Evolutionary conservation across 2,888 invertebrate species (phyloP).

Genomic region (Ommatoiulus sabulosus): DNA sequence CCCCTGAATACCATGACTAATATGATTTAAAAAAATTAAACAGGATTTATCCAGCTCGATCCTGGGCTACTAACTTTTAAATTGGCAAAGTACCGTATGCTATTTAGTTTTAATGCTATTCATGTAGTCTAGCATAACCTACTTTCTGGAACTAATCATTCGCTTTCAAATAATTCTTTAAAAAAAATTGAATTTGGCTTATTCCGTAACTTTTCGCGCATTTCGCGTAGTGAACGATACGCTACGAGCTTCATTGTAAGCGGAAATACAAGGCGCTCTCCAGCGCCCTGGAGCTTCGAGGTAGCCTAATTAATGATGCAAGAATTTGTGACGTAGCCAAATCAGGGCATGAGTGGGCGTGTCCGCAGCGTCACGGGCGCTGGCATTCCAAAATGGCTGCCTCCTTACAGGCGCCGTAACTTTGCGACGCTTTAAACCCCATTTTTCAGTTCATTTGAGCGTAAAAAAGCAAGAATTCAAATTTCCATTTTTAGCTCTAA

Average conservation of each 20-base stretch:
- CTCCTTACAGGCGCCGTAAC: constrained; percentile 39
- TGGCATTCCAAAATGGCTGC: constrained; percentile 54
- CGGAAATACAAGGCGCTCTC: neutral
- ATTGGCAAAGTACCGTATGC: too few relatives aligned
- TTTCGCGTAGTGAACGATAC: neutral
- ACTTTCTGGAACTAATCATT: too few relatives aligned
- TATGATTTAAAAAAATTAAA: too few relatives aligned
- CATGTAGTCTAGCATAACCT: too few relatives aligned
- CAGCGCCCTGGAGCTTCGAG: neutral
- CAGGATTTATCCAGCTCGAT: too few relatives aligned
- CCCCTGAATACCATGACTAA: too few relatives aligned
- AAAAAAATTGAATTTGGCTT: too few relatives aligned
- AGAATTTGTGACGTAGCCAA: constrained; percentile 42
- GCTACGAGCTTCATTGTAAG: neutral
- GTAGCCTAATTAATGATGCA: constrained; percentile 9
- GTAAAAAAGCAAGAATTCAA: constrained; percentile 29
- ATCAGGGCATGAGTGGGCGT: constrained; percentile 25
- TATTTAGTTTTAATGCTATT: too few relatives aligned
- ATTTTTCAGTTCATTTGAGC: constrained; percentile 46
- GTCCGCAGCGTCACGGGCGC: neutral
- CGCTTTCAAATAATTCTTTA: too few relatives aligned
- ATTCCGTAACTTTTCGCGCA: too few relatives aligned
- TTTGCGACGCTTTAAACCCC: constrained; percentile 4
- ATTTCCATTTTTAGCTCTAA: constrained; percentile 52
- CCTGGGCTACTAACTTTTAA: too few relatives aligned